Evolutionary conservation across 2,797 vertebrate species (phyloP).

Genomic region (Gymnothorax javanicus): DNA sequence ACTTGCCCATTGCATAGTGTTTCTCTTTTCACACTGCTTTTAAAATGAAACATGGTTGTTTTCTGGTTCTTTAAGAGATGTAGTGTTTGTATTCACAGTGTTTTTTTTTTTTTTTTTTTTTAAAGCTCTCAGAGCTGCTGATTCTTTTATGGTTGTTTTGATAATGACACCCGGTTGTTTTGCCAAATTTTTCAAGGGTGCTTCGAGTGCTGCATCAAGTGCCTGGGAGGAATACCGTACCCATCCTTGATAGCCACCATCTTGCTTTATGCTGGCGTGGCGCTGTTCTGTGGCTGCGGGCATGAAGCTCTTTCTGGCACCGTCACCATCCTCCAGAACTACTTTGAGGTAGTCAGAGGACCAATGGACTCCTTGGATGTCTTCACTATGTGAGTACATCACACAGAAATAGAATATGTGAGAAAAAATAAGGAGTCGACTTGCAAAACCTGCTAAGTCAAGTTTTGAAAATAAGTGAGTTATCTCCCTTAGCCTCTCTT

Average conservation of each 20-base stretch:
- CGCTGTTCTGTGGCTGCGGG: constrained; percentile 95
- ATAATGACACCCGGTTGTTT: neutral
- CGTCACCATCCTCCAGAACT: constrained; percentile 95
- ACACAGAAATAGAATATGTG: neutral
- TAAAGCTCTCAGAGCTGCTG: neutral
- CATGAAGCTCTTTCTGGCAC: constrained; percentile 96
- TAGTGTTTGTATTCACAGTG: no score
- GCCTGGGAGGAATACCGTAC: constrained; percentile 94
- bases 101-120: no score
- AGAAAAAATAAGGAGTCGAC: neutral
- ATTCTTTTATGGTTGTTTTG: constrained; percentile 10
- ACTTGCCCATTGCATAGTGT: neutral
- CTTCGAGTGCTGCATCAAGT: constrained; percentile 97
- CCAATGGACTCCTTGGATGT: constrained; percentile 90
- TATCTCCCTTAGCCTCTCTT: no score
- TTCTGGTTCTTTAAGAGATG: neutral
- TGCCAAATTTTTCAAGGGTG: constrained; percentile 76
- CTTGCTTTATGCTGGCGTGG: constrained; percentile 93
- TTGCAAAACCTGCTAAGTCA: no score
- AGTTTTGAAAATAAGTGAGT: no score
- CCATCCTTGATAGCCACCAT: constrained; percentile 95
- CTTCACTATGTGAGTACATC: constrained; percentile 90
- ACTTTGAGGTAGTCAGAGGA: constrained; percentile 94
- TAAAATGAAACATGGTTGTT: neutral
- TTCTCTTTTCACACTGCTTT: neutral